Conservation (phyloP, 1,140 invertebrate genomes). For the Ephestia elutella region DNA sequence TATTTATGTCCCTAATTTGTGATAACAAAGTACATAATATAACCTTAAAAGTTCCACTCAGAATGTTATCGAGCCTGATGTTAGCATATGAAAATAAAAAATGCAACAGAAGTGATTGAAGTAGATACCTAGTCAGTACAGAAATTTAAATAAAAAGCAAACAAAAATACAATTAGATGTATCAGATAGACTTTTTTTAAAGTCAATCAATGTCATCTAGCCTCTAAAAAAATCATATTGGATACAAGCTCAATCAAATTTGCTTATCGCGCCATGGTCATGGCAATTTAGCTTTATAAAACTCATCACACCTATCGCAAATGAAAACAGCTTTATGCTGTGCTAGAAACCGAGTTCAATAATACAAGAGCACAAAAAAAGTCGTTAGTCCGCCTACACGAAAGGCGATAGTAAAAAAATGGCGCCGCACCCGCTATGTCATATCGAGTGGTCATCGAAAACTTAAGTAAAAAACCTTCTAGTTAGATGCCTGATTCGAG, state of each 20-base stretch:
- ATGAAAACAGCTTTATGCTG: slow-evolving; percentile 13
- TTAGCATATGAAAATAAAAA: too few relatives aligned
- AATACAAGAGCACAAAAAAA: slow-evolving; percentile 34
- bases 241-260: not conserved
- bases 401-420: slow-evolving; percentile 32
- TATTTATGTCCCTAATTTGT: too few relatives aligned
- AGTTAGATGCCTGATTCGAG: slow-evolving; percentile 63
- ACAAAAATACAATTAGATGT: too few relatives aligned
- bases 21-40: too few relatives aligned
- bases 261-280: not conserved
- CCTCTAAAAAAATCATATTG: too few relatives aligned
- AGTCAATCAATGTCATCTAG: too few relatives aligned
- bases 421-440: slow-evolving; percentile 34
- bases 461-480: slow-evolving; percentile 55
- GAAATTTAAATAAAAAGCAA: too few relatives aligned
- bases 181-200: too few relatives aligned
- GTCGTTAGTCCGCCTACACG: slow-evolving; percentile 34
- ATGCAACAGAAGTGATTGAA: too few relatives aligned
- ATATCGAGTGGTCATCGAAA: slow-evolving; percentile 37
- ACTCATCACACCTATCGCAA: not conserved
- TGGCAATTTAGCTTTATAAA: slow-evolving; percentile 3
- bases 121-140: too few relatives aligned
- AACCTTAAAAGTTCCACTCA: too few relatives aligned
- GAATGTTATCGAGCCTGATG: too few relatives aligned
- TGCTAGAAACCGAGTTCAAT: slow-evolving; percentile 35